phyloP scores from a whole-genome alignment of 2,113 vertebrate species.

The Crotalus helleri region DNA sequence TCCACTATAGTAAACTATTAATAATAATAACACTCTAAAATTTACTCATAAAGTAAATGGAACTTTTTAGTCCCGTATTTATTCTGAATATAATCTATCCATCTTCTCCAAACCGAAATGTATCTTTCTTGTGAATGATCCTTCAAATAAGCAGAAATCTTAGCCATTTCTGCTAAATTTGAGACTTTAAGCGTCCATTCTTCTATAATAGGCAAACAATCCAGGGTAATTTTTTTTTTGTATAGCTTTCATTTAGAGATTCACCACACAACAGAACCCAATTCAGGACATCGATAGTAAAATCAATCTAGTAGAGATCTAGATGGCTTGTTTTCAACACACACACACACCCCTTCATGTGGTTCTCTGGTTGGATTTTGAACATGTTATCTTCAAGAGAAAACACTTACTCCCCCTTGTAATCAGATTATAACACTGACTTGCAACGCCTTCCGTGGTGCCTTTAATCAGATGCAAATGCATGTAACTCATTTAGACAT shows the following conservation, averaged over 20 bases:
- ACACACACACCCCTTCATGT: background rate
- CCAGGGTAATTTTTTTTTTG: background rate
- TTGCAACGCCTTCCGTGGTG: conserved; percentile 6
- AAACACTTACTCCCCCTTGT: background rate
- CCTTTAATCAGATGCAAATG: conserved; percentile 44
- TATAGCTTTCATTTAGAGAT: background rate
- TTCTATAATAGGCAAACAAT: too few species aligned
- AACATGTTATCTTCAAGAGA: background rate
- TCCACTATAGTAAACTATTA: too few species aligned
- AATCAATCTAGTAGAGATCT: background rate
- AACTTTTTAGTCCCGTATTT: too few species aligned
- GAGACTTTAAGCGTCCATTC: too few species aligned
- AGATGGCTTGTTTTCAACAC: background rate
- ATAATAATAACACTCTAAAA: too few species aligned
- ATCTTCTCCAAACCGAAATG: too few species aligned
- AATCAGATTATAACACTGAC: conserved; percentile 30
- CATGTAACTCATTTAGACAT: conserved; percentile 27
- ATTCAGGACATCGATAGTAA: background rate
- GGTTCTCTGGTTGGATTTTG: conserved; percentile 2
- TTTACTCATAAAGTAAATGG: too few species aligned
- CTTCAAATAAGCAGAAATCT: too few species aligned
- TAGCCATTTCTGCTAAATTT: too few species aligned
- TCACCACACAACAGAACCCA: background rate
- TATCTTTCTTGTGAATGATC: too few species aligned
- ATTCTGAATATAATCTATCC: too few species aligned